Base-by-base conservation (phyloP, 2,113 vertebrate genomes). In the Lanius collurio region DNA sequence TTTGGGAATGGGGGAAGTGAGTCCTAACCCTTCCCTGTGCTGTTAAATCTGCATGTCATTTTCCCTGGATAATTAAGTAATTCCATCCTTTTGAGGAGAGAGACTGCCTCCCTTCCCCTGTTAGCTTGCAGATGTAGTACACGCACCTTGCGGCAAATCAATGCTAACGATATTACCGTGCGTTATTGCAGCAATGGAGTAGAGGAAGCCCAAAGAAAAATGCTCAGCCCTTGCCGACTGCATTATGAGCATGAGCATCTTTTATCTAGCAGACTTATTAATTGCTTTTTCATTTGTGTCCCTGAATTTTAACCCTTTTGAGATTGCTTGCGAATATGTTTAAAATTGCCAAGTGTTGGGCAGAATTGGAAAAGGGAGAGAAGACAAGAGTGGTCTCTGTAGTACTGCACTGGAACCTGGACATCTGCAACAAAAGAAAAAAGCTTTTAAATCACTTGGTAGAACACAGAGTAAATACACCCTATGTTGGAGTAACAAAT, bases 41-140 rank as follows among this genome's bases (percentile, higher is more conserved):
- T 84, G 65, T 89, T 97, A 93, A 95, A 92, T 93, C 93, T 96
- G 94, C 73, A 67, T 73, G 89, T 91, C 67, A 62, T 89, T 97
- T 95, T 94, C 93, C 83, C 87, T 89, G 79, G 93, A 94, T 96
- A 97, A 97, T 96, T 96, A 96, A 96, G 94, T 83, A 97, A 96
- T 96, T 93, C 83, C 86, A 95, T 88, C 84, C 94, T 93, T 93
- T 93, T 81, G 64, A 93, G 87, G 86, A 90, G 85, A 81, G 71
- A 95, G 35, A 19, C 79, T 95, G 73, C 83, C 76, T 89, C 77
- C 74, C 49, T 96, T 95, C 94, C 90, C 90, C 92, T 55, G 88
- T 93, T 94, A 94, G 93, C 92, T 94, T 90, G 95, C 93, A 86
- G 87, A 95, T 88, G 95, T 94, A 82, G 81, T 80, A 84, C 92